Evolutionary conservation across 2,888 invertebrate species (phyloP), one percentile per base, ranked within the genome.

Genomic region (Drosophila paranaensis): DNA sequence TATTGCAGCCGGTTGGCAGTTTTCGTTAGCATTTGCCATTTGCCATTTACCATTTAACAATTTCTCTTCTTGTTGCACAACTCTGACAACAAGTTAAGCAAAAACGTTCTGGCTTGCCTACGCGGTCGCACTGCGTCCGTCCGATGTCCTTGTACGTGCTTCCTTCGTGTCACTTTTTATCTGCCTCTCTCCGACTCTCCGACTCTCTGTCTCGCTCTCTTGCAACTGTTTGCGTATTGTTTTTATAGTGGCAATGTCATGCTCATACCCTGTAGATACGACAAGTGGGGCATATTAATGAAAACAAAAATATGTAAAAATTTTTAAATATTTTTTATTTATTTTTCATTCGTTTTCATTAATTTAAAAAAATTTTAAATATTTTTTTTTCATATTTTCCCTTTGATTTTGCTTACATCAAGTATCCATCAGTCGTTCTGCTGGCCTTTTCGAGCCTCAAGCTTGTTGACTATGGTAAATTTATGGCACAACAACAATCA

Each of bases 401-500:
- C 2, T 11, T 33, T 11, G 33, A 9, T 50, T 50, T 3, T 4
- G 6, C 10, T 14, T 8, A 20, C 14, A 2, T 51, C 13, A 30
- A 43, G 46, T 53, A 69, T 33, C 14, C 9, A 25, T 37, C 2
- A 10, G 45, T 65, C 27, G n/a, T 11, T 20, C 35, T 30, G 2
- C 20, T 20, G 6, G 11, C 13, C 5, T 2, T 3, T 11, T 27
- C 35, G 16, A 16, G 9, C n/a, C n/a, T 37, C 30, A n/a, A n/a
- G 48, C 48, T 30, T 30, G 42, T 16, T 42, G 63, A 61, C 63
- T 65, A 35, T 83, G 69, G 67, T 53, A 67, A 88, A 82, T 85
- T 76, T 88, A 85, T 85, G 83, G 53, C 57, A 33, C 65, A 64
- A 64, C 79, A 77, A 79, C 79, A 83, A 83, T 75, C 78, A 70